phyloP scores from a whole-genome alignment of 1,140 invertebrate species.

The Drosophila kanapiae region DNA sequence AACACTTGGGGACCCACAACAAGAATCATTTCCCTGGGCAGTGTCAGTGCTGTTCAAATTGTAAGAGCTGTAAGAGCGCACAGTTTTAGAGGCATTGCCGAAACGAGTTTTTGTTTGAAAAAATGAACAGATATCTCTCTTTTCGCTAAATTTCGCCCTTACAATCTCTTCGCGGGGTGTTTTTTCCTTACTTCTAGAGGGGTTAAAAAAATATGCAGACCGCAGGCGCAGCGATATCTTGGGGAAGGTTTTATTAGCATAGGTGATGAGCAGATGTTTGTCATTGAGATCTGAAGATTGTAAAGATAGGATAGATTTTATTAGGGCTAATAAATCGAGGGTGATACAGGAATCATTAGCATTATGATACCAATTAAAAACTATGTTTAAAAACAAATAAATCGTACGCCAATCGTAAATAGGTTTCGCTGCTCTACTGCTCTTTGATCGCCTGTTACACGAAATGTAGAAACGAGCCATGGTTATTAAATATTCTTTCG shows the following conservation, averaged over 20 bases:
- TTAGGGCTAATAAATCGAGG: not conserved
- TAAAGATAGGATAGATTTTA: not conserved
- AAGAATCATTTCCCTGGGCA: constrained; percentile 8
- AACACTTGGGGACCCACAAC: constrained; percentile 16
- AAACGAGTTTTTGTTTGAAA: constrained; percentile 43
- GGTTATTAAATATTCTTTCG: no score
- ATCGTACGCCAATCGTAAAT: no score
- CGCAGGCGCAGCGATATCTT: constrained; percentile 30
- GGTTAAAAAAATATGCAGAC: constrained; percentile 18
- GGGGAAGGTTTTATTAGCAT: constrained; percentile 21
- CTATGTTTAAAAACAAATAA: no score
- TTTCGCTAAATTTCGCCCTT: constrained; percentile 15
- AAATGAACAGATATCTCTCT: constrained; percentile 18
- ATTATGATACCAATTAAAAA: not conserved
- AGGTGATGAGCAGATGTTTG: constrained; percentile 26
- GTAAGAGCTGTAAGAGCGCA: not conserved
- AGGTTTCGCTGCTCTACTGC: no score
- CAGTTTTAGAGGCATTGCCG: constrained; percentile 19
- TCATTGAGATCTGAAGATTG: not conserved
- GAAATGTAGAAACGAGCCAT: no score
- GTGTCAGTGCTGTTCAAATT: constrained; percentile 20
- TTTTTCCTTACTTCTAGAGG: constrained; percentile 6
- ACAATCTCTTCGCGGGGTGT: constrained; percentile 20
- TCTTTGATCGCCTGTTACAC: no score
- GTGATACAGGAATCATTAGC: not conserved